Evolutionary conservation across 2,113 vertebrate genomes (phyloP).

Genomic region (Lathamus discolor): DNA sequence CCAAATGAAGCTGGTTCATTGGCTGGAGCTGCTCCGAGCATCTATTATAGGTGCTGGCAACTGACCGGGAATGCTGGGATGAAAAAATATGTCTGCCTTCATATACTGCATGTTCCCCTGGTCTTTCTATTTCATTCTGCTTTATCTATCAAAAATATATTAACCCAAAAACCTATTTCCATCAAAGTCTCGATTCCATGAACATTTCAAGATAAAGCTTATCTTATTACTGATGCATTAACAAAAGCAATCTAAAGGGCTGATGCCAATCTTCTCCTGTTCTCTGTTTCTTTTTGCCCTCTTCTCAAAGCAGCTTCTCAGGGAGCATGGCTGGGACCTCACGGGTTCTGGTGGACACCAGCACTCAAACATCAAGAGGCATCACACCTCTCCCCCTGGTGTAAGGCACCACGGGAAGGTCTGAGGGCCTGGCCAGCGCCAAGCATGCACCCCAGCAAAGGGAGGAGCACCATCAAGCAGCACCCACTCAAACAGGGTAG

Average conservation of each 20-base stretch:
- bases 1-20: too few species aligned
- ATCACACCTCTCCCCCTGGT: rapidly evolving
- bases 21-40: too few species aligned
- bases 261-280: conserved; percentile 63
- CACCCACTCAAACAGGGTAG: neutral
- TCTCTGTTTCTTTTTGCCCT: neutral
- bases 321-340: neutral
- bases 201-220: conserved; percentile 84
- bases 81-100: conserved; percentile 41
- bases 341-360: neutral
- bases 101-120: conserved; percentile 18
- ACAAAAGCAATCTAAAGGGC: conserved; percentile 72
- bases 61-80: too few species aligned
- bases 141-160: conserved; percentile 82
- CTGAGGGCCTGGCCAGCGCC: neutral
- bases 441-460: neutral
- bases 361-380: neutral
- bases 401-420: neutral
- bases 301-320: conserved; percentile 18
- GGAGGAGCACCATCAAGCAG: neutral
- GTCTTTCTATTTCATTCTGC: conserved; percentile 65
- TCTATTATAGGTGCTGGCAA: too few species aligned
- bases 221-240: conserved; percentile 79
- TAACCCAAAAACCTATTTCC: conserved; percentile 79
- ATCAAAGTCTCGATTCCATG: conserved; percentile 79